phyloP scores from a whole-genome alignment of 2,888 invertebrate genomes.

The Shargacucullia verbasci region DNA sequence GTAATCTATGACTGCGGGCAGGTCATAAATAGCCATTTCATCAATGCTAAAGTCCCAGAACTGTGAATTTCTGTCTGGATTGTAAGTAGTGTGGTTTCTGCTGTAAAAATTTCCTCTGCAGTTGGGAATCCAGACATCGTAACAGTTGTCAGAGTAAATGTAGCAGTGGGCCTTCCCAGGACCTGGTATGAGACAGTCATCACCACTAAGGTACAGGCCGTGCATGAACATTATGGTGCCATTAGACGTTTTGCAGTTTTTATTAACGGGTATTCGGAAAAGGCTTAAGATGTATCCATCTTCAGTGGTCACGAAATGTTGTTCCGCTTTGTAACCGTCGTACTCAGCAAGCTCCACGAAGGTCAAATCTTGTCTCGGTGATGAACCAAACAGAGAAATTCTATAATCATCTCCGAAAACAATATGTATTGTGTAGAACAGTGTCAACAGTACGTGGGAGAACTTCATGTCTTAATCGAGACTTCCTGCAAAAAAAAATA shows the following conservation, averaged over 20 bases:
- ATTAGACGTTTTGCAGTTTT: conserved; percentile 37
- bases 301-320: conserved; percentile 55
- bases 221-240: conserved; percentile 90
- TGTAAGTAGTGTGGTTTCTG: conserved; percentile 73
- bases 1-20: conserved; percentile 63
- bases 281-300: conserved; percentile 64
- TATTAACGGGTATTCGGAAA: conserved; percentile 48
- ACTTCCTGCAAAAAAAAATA: no score
- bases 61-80: conserved; percentile 46
- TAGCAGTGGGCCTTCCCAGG: conserved; percentile 88
- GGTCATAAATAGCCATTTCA: conserved; percentile 60
- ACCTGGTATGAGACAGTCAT: conserved; percentile 91
- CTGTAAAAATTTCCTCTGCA: conserved; percentile 92
- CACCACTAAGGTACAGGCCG: conserved; percentile 91
- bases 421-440: no score
- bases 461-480: no score
- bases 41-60: conserved; percentile 64
- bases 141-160: conserved; percentile 89
- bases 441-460: no score
- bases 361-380: conserved; percentile 46
- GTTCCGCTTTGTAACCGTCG: conserved; percentile 56
- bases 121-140: conserved; percentile 94
- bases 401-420: conserved; percentile 2
- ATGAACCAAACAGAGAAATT: conserved; percentile 19
- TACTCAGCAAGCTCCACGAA: conserved; percentile 56